These are phyloP conservation scores for Mus musculus DNA, from an alignment of 2,113 vertebrate species.

Conservation along the genomic window GRCm39 chr6:95096001-95096500, in stretches of 20 bases:
- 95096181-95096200: background rate
- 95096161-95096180: background rate
- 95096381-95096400: slow-evolving; percentile 32
- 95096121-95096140: background rate
- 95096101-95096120: background rate
- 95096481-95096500: slow-evolving; percentile 13
- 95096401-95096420: slow-evolving; percentile 33
- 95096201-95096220: slow-evolving; percentile 16
- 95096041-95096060: background rate
- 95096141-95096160: background rate
- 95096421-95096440: slow-evolving; percentile 36
- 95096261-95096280: background rate
- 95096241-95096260: slow-evolving; percentile 4
- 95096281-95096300: slow-evolving; percentile 16
- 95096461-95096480: background rate
- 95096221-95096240: slow-evolving; percentile 13
- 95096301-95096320: background rate
- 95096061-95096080: background rate
- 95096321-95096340: background rate
- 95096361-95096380: background rate
- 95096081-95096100: background rate
- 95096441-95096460: slow-evolving; percentile 21
- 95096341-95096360: slow-evolving; percentile 3
- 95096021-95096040: background rate
- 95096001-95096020: background rate